phyloP scores from a whole-genome alignment of 2,797 vertebrate genomes.

The Pachyuromys duprasi region DNA sequence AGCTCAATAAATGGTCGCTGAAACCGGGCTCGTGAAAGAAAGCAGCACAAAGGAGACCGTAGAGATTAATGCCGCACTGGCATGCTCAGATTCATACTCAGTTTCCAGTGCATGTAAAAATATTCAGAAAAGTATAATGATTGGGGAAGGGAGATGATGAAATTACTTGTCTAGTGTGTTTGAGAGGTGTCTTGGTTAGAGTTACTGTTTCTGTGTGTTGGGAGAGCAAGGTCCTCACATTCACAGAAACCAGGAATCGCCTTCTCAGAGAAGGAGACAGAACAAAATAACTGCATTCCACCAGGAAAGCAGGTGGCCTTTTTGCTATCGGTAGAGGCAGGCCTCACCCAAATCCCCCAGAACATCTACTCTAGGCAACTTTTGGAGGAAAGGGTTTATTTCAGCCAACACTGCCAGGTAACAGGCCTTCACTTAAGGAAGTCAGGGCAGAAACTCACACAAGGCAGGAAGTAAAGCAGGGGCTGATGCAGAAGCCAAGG shows the following conservation, averaged over 20 bases:
- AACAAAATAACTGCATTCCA: too few relatives aligned
- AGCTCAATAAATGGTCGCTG: too few relatives aligned
- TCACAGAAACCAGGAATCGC: too few relatives aligned
- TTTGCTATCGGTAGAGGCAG: too few relatives aligned
- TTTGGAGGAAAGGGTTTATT: not conserved
- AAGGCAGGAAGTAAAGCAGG: not conserved
- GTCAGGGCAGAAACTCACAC: not conserved
- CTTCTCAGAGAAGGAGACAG: too few relatives aligned
- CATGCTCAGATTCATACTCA: not conserved
- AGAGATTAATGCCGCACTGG: not conserved
- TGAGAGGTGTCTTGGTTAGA: not conserved
- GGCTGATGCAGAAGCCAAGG: not conserved
- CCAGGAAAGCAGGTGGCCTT: not conserved
- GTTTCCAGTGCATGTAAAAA: not conserved
- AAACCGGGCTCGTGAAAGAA: not conserved
- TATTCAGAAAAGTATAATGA: not conserved
- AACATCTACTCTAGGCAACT: too few relatives aligned
- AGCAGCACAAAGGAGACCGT: too few relatives aligned
- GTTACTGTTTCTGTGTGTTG: too few relatives aligned
- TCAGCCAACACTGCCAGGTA: not conserved
- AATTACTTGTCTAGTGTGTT: not conserved
- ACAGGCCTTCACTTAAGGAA: not conserved
- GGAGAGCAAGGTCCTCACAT: too few relatives aligned
- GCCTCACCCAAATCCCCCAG: too few relatives aligned
- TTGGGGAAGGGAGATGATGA: too few relatives aligned